Evolutionary conservation across 2,888 invertebrate species (phyloP), one percentile per base, ranked within the genome.

Genomic region (Scelioninae gen. 2): DNA sequence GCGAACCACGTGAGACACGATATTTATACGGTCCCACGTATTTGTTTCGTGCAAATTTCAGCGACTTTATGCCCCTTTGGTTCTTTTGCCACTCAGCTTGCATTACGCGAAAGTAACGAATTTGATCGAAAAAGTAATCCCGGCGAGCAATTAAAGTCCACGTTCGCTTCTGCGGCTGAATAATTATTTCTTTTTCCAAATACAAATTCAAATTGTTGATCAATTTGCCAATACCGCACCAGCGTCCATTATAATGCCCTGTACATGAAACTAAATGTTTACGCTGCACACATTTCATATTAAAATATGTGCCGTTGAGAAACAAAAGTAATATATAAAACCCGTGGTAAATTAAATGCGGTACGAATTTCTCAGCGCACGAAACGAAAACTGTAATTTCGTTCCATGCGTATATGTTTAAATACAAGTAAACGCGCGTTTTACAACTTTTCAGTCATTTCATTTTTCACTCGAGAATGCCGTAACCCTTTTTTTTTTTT

Each of bases 391-490:
- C 55, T 16, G 25, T 41, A 25, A 41, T 55, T 55, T 55, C 16
- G 41, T n/a, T 15, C 16, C 16, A 19, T 10, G 41, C 41, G n/a
- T n/a, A n/a, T n/a, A n/a, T n/a, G n/a, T n/a, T n/a, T n/a, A n/a
- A 48, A 41, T 41, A 50, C 28, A 55, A 39, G 22, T 7, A 13
- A 22, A 13, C 37, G 25, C 19, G 13, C 15, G 39, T 41, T 25
- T 55, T 55, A 55, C 39, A 55, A 55, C 41, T 39, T 55, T 39
- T 28, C 33, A 13, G 39, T 41, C 41, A 10, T 55, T 55, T 55
- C 39, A 53, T 37, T 53, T 25, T 53, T 53, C 53, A 53, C 39
- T 53, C 22, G 41, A 53, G 25, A 16, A 7, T 6, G 28, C 16
- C 25, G 15, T 55, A 41, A 41, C 15, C 41, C 41, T 41, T 55